Evolutionary conservation across 2,888 invertebrate genomes (phyloP).

Genomic region (Drosophila lutescens): DNA sequence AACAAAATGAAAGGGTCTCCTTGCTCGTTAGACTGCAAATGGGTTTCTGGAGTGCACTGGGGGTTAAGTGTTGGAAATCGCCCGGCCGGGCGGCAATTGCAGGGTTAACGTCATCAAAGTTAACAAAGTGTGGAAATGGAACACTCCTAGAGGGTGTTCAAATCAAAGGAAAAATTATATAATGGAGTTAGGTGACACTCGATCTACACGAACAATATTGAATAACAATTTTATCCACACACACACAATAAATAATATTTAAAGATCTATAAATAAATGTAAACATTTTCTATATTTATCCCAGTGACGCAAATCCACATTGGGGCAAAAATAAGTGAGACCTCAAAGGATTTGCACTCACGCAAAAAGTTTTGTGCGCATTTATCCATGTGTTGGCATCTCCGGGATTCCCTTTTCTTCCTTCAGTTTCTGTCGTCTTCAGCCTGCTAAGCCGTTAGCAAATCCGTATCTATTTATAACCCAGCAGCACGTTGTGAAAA

Average conservation of each 20-base stretch:
- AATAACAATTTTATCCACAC: no score
- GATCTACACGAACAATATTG: no score
- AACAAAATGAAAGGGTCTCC: conserved; percentile 36
- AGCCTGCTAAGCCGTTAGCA: conserved; percentile 36
- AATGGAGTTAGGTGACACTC: background rate
- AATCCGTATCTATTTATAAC: conserved; percentile 48
- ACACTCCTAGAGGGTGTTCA: conserved; percentile 15
- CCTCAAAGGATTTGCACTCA: conserved; percentile 31
- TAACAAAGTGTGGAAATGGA: conserved; percentile 28
- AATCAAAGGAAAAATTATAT: background rate
- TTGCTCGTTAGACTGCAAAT: conserved; percentile 30
- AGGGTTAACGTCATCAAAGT: conserved; percentile 28
- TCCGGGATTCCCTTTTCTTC: background rate
- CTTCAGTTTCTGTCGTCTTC: conserved; percentile 3
- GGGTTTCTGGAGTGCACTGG: background rate
- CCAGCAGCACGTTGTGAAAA: conserved; percentile 39
- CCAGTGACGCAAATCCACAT: conserved; percentile 8
- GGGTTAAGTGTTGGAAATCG: conserved; percentile 16
- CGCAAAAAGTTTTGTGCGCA: conserved; percentile 14
- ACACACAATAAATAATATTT: background rate
- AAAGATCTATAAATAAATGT: background rate
- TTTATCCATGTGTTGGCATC: conserved; percentile 22
- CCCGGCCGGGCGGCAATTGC: conserved; percentile 8
- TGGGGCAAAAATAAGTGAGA: conserved; percentile 9
- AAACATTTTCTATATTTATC: conserved; percentile 3